Evolutionary conservation across 2,113 vertebrate species (phyloP), one percentile per base, ranked within the genome.

Genomic region (Gambusia holbrooki): DNA sequence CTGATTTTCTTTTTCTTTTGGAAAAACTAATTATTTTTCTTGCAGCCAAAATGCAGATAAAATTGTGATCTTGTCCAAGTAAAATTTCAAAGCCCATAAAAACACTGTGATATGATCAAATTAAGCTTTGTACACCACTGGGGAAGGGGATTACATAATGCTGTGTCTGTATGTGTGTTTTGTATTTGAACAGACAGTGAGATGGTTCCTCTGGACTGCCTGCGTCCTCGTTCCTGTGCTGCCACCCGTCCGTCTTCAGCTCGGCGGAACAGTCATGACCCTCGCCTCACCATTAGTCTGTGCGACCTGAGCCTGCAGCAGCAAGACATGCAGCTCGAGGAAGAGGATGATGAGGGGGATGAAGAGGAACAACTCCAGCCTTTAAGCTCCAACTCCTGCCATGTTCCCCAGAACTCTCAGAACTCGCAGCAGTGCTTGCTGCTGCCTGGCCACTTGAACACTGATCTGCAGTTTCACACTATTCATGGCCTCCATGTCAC

Each of bases 331-430:
- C 82, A 83, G 66, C 83, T 87, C 54, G 88, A 82, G 32, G 85
- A 89, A 54, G 90, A 90, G 3, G 95, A 97, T 10, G 93, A 90
- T 14, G 93, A 90, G 32, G 51, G 51, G 22, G 51, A 58, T 7
- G 89, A 93, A 35, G 96, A 97, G 30, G 93, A 96, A 37, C 88
- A 84, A 75, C 94, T 95, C 45, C 94, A 94, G 0, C 60, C 93
- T 3, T 84, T 83, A 3, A 84, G 80, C 80, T 88, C 89, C 62
- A 45, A 92, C 29, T 95, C 94, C 15, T 96, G 96, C 82, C 96
- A 97, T 33, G 94, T 96, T 79, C 96, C 97, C 0, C 97, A 98
- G 91, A 97, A 97, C 88, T 96, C 96, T 82, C 96, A 97, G 74
- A 97, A 97, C 91, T 96, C 94, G 3, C 96, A 96, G 90, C 96